Base-by-base conservation (phyloP, 1,140 invertebrate genomes). In the Cecropterus lyciades region DNA sequence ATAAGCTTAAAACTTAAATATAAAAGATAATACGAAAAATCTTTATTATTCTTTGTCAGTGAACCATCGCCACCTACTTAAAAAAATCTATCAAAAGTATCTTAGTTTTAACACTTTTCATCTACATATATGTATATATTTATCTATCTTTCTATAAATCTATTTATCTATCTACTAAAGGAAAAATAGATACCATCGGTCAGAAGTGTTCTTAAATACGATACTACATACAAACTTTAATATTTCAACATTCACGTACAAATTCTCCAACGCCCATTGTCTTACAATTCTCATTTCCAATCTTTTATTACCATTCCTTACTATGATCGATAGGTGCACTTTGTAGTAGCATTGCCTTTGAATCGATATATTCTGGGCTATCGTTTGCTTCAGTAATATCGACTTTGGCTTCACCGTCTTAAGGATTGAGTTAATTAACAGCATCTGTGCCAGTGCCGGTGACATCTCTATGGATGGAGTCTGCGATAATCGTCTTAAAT, bases 301-400 rank as follows among this genome's bases (percentile, higher is more conserved):
- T 24, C 69, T 70, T 72, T 69, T 76, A 69, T 73, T 74, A 70
- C 67, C 60, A 70, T 76, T 71, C 69, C 65, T 73, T 70, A 30
- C 56, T 37, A 79, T 83, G 79, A 83, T 83, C 70, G 74, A 83
- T 83, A 69, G 73, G 57, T 71, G 52, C 67, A 55, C 67, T 75
- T 74, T 64, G 66, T 66, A 75, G 71, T 72, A 73, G 75, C 70
- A 53, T 49, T 67, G 48, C 69, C 66, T 65, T 62, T 66, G 65
- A 77, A 73, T 77, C 65, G 69, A 72, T 73, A 73, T 70, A 45
- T 67, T 30, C 15, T 27, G 59, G 9, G 20, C 71, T 57, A 69
- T 68, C 67, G 20, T 16, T 11, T 65, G 55, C 42, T 51, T 33
- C 52, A 11, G 3, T 7, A 56, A 67, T 69, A 33, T 72, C 45